These are phyloP conservation scores for Genyomyrus donnyi DNA, from an alignment of 2,113 vertebrate species.

Conservation along the genomic window DNA sequence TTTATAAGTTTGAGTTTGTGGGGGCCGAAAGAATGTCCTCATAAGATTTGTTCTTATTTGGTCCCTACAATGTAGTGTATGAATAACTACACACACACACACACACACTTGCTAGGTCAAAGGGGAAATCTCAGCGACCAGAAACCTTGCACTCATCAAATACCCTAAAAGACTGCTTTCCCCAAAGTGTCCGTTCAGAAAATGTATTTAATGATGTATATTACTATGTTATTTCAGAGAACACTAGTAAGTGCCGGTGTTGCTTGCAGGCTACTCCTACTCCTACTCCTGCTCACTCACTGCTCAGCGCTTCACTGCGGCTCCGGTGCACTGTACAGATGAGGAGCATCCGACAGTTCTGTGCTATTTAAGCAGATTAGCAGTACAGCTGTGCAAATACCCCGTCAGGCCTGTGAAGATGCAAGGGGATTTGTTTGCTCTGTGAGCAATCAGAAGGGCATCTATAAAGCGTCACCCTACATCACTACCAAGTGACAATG, in stretches of 20 bases:
- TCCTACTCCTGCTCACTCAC: not conserved
- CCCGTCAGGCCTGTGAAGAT: not conserved
- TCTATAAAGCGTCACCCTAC: not conserved
- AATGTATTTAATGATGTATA: not conserved
- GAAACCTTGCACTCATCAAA: not conserved
- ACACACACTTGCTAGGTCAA: not conserved
- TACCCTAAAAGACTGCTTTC: not conserved
- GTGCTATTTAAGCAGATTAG: not conserved
- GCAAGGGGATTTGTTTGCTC: not conserved
- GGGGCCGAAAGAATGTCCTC: not conserved
- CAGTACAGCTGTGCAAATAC: not conserved
- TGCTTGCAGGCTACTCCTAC: not conserved
- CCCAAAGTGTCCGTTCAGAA: not conserved
- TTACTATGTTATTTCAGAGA: not conserved
- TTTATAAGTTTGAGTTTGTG: not conserved
- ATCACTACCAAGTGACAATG: not conserved
- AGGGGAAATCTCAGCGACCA: not conserved
- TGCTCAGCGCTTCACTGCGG: not conserved
- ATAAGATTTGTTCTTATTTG: not conserved
- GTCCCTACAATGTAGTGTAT: not conserved
- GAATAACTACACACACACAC: too few relatives aligned
- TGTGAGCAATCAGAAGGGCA: not conserved
- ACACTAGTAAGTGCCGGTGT: not conserved
- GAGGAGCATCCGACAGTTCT: not conserved
- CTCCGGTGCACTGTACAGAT: not conserved